phyloP scores from a whole-genome alignment of 2,888 invertebrate species.

The Nysson spinosus region DNA sequence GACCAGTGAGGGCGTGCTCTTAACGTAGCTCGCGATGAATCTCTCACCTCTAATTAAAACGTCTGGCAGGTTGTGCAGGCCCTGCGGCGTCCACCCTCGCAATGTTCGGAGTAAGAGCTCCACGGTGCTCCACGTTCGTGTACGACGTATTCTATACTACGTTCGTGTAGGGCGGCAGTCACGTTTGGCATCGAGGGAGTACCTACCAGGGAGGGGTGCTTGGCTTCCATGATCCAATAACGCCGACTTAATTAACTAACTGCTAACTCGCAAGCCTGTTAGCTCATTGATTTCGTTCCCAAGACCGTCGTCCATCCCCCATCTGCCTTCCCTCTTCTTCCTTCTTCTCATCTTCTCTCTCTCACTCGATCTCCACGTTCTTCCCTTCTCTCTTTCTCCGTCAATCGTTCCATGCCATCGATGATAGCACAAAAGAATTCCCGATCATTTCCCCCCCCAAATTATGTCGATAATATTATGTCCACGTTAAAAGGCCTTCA shows the following conservation, averaged over 20 bases:
- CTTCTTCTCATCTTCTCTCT: neutral
- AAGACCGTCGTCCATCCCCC: conserved; percentile 45
- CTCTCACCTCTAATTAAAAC: conserved; percentile 76
- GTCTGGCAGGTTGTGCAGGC: conserved; percentile 71
- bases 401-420: neutral
- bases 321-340: conserved; percentile 20
- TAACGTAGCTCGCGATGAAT: conserved; percentile 49
- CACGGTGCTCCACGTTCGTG: no score
- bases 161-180: conserved; percentile 43
- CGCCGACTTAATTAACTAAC: conserved; percentile 77
- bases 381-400: neutral
- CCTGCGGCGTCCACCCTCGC: conserved; percentile 72
- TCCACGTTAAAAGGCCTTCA: no score
- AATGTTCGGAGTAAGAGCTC: conserved; percentile 57
- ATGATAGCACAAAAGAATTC: neutral
- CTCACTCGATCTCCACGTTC: neutral
- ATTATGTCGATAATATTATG: no score
- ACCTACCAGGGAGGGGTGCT: conserved; percentile 57
- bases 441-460: neutral
- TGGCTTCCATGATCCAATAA: conserved; percentile 77
- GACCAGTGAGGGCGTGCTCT: conserved; percentile 48
- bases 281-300: conserved; percentile 74
- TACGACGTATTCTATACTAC: no score
- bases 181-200: conserved; percentile 60
- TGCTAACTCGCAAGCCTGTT: conserved; percentile 76